Percentiles rank a stretch among this genome's conserved stretches.
These are phyloP conservation scores for Myopa testacea DNA, from an alignment of 2,888 invertebrate species.

Conservation along the genomic window DNA sequence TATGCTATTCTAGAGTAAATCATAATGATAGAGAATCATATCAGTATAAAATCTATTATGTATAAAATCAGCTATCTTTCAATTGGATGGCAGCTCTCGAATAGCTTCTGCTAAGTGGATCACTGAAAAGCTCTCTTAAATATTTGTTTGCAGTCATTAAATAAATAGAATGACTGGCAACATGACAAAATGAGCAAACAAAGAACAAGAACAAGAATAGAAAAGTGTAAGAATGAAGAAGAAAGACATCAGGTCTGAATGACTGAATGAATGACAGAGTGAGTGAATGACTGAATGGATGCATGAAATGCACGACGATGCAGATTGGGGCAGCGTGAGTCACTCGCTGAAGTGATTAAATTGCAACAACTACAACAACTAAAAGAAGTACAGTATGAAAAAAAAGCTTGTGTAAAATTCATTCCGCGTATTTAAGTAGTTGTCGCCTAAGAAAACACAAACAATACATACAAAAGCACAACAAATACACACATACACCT, in stretches of 20 bases:
- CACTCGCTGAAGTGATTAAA: constrained; percentile 61
- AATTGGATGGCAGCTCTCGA: constrained; percentile 22
- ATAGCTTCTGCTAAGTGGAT: not conserved
- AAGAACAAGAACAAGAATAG: not conserved
- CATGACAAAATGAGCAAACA: constrained; percentile 5
- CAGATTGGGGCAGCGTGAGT: too few species aligned
- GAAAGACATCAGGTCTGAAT: not conserved
- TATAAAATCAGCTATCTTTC: not conserved
- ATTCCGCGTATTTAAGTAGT: constrained; percentile 38
- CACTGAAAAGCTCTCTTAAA: not conserved
- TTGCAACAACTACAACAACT: constrained; percentile 53
- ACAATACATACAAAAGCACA: not conserved
- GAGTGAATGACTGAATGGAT: not conserved
- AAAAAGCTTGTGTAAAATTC: constrained; percentile 25
- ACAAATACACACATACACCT: constrained; percentile 27
- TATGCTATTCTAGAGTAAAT: too few species aligned
- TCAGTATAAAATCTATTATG: too few species aligned
- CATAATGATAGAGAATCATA: too few species aligned
- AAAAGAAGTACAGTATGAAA: constrained; percentile 17
- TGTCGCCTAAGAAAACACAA: constrained; percentile 3
- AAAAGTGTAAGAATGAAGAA: not conserved
- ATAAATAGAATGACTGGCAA: constrained; percentile 33
- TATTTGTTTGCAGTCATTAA: constrained; percentile 26
- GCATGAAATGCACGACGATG: not conserved
- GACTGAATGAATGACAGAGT: not conserved